Evolutionary conservation across 2,113 vertebrate genomes (phyloP).

Genomic region (Eclectus roratus): DNA sequence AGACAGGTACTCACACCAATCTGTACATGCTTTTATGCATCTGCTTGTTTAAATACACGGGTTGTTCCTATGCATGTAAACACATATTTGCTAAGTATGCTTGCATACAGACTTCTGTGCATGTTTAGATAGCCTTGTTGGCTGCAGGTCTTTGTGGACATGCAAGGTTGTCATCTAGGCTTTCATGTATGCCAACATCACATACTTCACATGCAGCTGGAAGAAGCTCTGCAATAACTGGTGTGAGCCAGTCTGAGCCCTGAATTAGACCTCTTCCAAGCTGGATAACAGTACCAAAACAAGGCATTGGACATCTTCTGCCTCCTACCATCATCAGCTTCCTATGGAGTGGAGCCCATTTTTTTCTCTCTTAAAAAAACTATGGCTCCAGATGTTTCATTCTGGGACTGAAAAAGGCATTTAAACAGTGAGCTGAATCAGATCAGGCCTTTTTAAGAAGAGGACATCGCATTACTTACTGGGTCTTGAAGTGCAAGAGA

Average conservation of each 20-base stretch:
- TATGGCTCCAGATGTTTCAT: not conserved
- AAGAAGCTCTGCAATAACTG: not conserved
- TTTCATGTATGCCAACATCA: fast-evolving
- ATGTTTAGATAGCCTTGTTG: not conserved
- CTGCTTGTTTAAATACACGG: not conserved
- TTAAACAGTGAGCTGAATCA: not conserved
- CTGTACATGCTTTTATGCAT: not conserved
- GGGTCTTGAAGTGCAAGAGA: not conserved
- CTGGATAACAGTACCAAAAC: not conserved
- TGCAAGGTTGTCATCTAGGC: not conserved
- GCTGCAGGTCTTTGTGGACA: too few species aligned
- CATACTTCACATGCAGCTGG: not conserved
- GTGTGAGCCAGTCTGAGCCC: fast-evolving
- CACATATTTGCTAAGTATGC: fast-evolving
- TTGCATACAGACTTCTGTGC: fast-evolving
- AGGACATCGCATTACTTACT: not conserved
- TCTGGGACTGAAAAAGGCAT: not conserved
- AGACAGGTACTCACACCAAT: fast-evolving
- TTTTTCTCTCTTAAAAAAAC: not conserved
- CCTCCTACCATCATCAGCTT: not conserved
- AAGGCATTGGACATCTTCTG: not conserved
- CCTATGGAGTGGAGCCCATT: fast-evolving
- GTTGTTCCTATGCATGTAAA: too few species aligned
- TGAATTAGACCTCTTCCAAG: not conserved
- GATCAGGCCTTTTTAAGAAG: not conserved